These are phyloP conservation scores for Pseudopodoces humilis DNA, from an alignment of 2,113 vertebrate species.

Conservation along the genomic window DNA sequence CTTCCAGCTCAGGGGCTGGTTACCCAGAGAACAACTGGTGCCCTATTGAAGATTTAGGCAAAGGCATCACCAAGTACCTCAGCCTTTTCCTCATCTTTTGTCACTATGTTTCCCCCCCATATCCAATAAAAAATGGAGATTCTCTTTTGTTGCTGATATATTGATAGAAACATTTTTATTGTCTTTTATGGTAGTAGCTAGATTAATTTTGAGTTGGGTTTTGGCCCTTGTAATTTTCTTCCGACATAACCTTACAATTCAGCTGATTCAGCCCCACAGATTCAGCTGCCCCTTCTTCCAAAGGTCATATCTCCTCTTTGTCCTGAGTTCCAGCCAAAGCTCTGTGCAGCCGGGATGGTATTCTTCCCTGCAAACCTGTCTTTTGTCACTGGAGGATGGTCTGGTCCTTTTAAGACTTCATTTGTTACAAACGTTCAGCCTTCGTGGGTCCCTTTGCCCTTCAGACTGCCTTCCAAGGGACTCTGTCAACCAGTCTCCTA, in stretches of 20 bases:
- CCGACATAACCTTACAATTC: neutral
- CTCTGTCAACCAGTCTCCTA: neutral
- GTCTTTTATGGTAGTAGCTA: neutral
- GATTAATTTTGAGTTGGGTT: neutral
- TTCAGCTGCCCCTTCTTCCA: neutral
- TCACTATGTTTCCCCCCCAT: neutral
- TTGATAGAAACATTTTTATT: neutral
- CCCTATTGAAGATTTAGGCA: neutral
- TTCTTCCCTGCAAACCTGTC: neutral
- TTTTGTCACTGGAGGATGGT: rapidly evolving
- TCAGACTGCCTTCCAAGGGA: neutral
- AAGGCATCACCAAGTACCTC: neutral
- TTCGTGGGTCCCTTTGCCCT: neutral
- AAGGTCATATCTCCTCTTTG: neutral
- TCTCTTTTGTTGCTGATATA: neutral
- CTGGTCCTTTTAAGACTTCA: neutral
- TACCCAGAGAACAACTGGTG: neutral
- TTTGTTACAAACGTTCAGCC: neutral
- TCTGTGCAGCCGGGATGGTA: neutral
- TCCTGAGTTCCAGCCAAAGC: neutral
- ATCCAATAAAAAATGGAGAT: neutral
- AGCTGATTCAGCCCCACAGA: neutral
- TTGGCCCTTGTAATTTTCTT: neutral
- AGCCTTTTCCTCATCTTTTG: neutral
- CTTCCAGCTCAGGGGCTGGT: neutral